Conservation (phyloP, 2,113 vertebrate species). For the Sander lucioperca region DNA sequence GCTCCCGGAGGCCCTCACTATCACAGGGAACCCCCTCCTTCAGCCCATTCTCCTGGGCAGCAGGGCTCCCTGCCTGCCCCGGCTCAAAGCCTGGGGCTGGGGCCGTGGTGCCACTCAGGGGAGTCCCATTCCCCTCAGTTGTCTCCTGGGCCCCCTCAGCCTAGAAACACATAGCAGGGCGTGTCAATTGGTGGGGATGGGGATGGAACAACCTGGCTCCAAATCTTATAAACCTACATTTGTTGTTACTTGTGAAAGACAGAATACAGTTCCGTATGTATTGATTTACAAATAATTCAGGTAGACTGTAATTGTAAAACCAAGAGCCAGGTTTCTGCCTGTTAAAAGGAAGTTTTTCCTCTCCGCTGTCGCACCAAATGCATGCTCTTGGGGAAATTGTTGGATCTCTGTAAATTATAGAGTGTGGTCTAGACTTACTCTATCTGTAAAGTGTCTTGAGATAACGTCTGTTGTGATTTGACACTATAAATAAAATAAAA, state of each 20-base stretch:
- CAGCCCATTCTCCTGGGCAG: conserved; percentile 88
- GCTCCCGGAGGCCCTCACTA: conserved; percentile 87
- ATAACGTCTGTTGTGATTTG: no score
- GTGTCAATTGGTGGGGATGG: conserved; percentile 70
- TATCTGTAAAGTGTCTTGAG: no score
- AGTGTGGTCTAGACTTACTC: no score
- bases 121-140: conserved; percentile 79
- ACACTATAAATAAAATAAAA: no score
- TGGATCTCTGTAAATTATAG: no score
- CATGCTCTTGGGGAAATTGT: no score
- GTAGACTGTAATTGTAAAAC: not conserved
- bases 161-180: conserved; percentile 87
- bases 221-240: conserved; percentile 7
- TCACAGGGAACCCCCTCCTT: conserved; percentile 82
- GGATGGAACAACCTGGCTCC: conserved; percentile 54
- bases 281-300: not conserved
- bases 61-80: conserved; percentile 68
- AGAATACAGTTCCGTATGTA: not conserved
- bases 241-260: not conserved
- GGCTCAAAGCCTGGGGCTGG: conserved; percentile 62
- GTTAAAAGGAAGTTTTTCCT: no score
- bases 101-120: conserved; percentile 79
- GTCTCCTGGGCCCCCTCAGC: conserved; percentile 88
- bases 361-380: no score
- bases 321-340: no score